These are phyloP conservation scores for Candidula unifasciata DNA, from an alignment of 2,888 invertebrate genomes.

Conservation along the genomic window DNA sequence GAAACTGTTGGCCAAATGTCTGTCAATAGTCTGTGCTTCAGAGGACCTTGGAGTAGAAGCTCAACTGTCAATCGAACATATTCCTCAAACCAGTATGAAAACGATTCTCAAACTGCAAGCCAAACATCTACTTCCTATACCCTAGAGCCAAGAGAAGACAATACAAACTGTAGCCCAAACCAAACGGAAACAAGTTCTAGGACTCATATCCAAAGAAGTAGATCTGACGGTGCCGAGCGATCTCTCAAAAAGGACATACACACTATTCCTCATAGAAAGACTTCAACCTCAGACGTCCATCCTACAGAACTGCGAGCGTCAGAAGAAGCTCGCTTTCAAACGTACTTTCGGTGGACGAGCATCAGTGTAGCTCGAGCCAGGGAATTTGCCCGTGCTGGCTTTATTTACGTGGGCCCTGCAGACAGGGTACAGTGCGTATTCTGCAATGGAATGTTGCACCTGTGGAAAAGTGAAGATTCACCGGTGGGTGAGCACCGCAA, in stretches of 20 bases:
- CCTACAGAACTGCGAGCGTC: conserved; percentile 25
- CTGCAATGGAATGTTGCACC: conserved; percentile 93
- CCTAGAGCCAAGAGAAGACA: conserved; percentile 1
- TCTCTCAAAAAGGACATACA: neutral
- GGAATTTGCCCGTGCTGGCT: conserved; percentile 90
- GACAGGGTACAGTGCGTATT: conserved; percentile 95
- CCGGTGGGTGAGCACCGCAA: conserved; percentile 95
- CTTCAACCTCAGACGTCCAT: conserved; percentile 27
- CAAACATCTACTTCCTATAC: neutral
- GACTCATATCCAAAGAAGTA: conserved; percentile 30
- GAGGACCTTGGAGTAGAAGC: neutral
- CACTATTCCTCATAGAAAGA: conserved; percentile 22
- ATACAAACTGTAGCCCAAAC: neutral
- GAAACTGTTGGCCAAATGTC: too few species aligned
- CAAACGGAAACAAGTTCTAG: neutral
- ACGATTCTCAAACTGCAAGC: too few species aligned
- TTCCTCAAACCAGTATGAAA: neutral
- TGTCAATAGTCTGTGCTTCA: neutral
- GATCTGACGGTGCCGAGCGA: conserved; percentile 24
- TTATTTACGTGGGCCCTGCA: conserved; percentile 86
- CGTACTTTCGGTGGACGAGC: conserved; percentile 12
- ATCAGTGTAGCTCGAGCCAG: conserved; percentile 45
- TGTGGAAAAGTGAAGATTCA: conserved; percentile 93
- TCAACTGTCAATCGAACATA: neutral
- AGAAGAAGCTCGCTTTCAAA: conserved; percentile 40